A percentile compares a stretch with the other conserved stretches of the same genome.
Evolutionary conservation across 2,797 vertebrate genomes (phyloP).

Genomic region (Trachurus trachurus): DNA sequence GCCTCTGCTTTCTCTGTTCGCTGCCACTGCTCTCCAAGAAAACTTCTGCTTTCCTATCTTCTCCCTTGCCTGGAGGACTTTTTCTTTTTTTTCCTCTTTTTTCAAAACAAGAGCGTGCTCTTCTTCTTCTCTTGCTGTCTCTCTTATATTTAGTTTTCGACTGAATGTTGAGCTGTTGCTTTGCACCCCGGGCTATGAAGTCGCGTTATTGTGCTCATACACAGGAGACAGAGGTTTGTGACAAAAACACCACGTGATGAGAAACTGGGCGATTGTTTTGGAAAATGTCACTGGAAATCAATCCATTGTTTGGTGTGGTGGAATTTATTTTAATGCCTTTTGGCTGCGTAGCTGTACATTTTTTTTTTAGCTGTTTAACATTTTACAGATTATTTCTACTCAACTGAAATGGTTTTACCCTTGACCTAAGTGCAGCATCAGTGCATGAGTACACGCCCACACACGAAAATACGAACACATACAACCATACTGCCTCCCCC

Average conservation of each 20-base stretch:
- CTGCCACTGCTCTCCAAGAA: slow-evolving; percentile 64
- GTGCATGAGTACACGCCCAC: slow-evolving; percentile 29
- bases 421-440: slow-evolving; percentile 35
- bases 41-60: slow-evolving; percentile 57
- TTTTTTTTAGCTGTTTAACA: not conserved
- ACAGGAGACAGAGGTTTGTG: slow-evolving; percentile 30
- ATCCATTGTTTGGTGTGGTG: slow-evolving; percentile 13
- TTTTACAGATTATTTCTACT: slow-evolving; percentile 2
- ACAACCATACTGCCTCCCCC: not conserved
- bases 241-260: slow-evolving; percentile 9
- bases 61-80: slow-evolving; percentile 57
- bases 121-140: slow-evolving; percentile 41
- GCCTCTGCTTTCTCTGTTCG: slow-evolving; percentile 15
- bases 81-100: not conserved
- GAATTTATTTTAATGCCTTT: slow-evolving; percentile 19
- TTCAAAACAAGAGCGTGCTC: slow-evolving; percentile 53
- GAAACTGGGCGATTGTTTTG: slow-evolving; percentile 32
- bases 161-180: slow-evolving; percentile 52
- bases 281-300: slow-evolving; percentile 26
- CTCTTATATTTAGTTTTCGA: slow-evolving; percentile 52
- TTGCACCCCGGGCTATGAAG: slow-evolving; percentile 59
- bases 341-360: slow-evolving; percentile 7
- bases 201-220: slow-evolving; percentile 17
- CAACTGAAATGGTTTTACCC: slow-evolving; percentile 29
- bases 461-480: slow-evolving; percentile 30